phyloP scores from a whole-genome alignment of 2,797 vertebrate genomes.

The Rhinella marina region DNA sequence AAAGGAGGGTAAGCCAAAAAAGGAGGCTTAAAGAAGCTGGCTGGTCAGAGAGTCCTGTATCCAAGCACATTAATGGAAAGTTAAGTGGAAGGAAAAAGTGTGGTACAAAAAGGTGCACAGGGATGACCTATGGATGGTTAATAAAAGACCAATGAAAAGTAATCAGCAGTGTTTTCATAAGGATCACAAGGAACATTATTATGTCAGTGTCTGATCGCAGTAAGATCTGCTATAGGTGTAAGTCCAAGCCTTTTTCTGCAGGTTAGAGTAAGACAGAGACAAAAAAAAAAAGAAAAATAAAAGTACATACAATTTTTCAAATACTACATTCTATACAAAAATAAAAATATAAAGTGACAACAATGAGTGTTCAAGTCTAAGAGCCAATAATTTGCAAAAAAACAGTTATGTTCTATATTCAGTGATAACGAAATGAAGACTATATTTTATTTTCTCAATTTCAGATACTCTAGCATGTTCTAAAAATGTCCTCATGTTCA shows the following conservation, averaged over 20 bases:
- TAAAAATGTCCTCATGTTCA: too few species aligned
- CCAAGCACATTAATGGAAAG: too few species aligned
- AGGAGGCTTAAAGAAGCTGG: too few species aligned
- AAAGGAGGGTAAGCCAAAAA: too few species aligned
- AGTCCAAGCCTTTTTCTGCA: not conserved
- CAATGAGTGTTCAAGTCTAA: not conserved
- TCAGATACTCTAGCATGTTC: too few species aligned
- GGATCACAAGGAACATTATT: not conserved
- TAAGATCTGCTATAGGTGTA: constrained; percentile 9
- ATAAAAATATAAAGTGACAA: not conserved
- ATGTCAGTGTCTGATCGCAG: not conserved
- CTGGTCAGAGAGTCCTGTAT: too few species aligned
- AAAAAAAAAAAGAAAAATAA: not conserved
- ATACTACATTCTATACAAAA: not conserved
- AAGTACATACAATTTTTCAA: not conserved
- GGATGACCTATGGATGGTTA: too few species aligned
- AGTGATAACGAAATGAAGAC: too few species aligned
- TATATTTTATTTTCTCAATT: too few species aligned
- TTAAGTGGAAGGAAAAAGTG: too few species aligned
- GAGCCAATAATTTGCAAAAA: not conserved
- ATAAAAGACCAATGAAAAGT: not conserved
- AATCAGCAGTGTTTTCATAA: constrained; percentile 15
- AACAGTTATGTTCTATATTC: too few species aligned
- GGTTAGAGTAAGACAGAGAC: not conserved
- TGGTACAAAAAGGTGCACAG: too few species aligned